Conservation (phyloP, 2,888 invertebrate genomes). For the Euspilapteryx auroguttella region DNA sequence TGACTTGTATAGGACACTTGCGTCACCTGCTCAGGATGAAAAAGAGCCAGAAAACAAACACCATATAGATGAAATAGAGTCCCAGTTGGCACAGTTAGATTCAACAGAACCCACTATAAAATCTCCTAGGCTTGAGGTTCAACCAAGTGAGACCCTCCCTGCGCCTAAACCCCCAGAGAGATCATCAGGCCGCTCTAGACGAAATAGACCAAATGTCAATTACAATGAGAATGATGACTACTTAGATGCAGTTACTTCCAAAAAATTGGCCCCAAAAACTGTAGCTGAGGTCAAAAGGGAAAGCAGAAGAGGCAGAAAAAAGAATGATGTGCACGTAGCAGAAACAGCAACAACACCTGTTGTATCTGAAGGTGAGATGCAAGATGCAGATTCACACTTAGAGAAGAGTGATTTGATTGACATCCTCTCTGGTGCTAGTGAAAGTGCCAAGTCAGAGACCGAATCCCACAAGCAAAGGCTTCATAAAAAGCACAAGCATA, state of each 20-base stretch:
- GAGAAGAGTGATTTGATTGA: conserved; percentile 35
- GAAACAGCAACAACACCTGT: conserved; percentile 14
- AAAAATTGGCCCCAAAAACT: conserved; percentile 31
- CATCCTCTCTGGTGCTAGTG: conserved; percentile 26
- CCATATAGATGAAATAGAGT: conserved; percentile 34
- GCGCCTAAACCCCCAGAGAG: conserved; percentile 46
- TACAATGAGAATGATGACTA: conserved; percentile 62
- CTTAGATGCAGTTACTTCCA: conserved; percentile 42
- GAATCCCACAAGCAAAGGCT: conserved; percentile 19
- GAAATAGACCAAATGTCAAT: conserved; percentile 50
- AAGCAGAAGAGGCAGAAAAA: conserved; percentile 35
- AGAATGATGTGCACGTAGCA: conserved; percentile 18
- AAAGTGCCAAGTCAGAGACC: conserved; percentile 18
- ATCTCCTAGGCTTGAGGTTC: conserved; percentile 29
- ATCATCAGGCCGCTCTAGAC: conserved; percentile 33
- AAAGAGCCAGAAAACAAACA: conserved; percentile 21
- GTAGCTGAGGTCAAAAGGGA: conserved; percentile 45
- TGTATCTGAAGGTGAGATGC: conserved; percentile 18
- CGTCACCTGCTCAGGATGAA: conserved; percentile 44
- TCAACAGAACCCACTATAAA: conserved; percentile 20
- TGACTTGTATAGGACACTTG: conserved; percentile 52
- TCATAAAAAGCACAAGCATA: conserved; percentile 33
- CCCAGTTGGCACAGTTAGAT: conserved; percentile 34
- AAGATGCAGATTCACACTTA: conserved; percentile 18
- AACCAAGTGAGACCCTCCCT: conserved; percentile 31